A percentile compares a stretch with the other conserved stretches of the same genome.
Conservation (phyloP, 2,797 vertebrate species). For the Valencia hispanica region DNA sequence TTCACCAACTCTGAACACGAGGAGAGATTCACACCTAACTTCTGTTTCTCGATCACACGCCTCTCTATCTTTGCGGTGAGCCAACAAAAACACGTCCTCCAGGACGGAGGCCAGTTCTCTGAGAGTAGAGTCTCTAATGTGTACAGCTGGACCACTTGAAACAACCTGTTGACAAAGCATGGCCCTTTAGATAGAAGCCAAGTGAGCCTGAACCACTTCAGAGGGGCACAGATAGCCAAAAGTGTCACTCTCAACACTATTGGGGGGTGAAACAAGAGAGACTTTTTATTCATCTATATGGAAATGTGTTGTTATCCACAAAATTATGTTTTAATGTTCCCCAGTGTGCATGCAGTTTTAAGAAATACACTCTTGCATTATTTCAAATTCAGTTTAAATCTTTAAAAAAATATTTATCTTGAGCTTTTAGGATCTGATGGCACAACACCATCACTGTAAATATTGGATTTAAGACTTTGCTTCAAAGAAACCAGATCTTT, state of each 20-base stretch:
- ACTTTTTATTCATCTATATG: background rate
- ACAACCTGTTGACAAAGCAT: conserved; percentile 71
- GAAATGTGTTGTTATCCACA: background rate
- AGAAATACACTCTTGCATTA: background rate
- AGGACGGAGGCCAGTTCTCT: conserved; percentile 49
- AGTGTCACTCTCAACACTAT: conserved; percentile 14
- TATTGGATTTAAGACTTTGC: background rate
- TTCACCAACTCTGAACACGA: background rate
- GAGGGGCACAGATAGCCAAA: conserved; percentile 37
- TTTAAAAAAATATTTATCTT: background rate
- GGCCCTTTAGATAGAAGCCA: conserved; percentile 68
- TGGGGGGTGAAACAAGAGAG: conserved; percentile 4
- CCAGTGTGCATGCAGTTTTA: background rate
- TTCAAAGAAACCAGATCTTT: background rate
- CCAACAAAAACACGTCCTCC: conserved; percentile 49
- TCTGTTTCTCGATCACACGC: background rate
- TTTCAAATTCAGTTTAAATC: background rate
- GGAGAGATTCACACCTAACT: conserved; percentile 32
- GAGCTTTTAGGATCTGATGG: background rate
- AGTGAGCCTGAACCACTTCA: conserved; percentile 62
- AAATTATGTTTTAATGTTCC: background rate
- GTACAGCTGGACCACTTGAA: conserved; percentile 67
- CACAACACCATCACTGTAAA: background rate
- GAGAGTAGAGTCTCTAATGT: conserved; percentile 29
- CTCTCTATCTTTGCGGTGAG: conserved; percentile 13